Base-by-base conservation (phyloP, 2,113 vertebrate species). In the Mormoops blainvillei region DNA sequence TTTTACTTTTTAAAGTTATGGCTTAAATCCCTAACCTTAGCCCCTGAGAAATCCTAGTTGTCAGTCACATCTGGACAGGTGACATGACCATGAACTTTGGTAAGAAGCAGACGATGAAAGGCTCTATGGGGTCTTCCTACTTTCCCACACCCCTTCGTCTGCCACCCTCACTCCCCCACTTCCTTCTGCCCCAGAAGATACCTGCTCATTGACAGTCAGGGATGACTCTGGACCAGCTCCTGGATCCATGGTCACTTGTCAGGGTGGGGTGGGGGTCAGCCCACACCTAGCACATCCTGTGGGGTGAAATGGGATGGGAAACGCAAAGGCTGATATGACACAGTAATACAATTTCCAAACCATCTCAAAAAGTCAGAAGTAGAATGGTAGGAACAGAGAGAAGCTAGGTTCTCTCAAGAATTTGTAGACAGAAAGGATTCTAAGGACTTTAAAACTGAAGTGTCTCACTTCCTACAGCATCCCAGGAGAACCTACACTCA, bases 131-230 rank as follows among this genome's bases (percentile, higher is more conserved):
- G 70, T 61, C 45, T 61, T 82, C 54, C 11, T 45, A 41, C n/a
- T 63, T 85, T 28, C 56, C 68, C 52, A 93, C 16, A 56, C 8
- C 7, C 33, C 43, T 50, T 19, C 0, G 28, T 28, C n/a, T 67
- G 5, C 20, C 76, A 36, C 43, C 73, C 67, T 77, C 24, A 11
- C n/a, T 52, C 28, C 33, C 28, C 43, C 33, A 4, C 28, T 88
- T 56, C 67, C 41, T 78, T 13, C 86, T 33, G 24, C 28, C 86
- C 92, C 68, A n/a, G 52, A 93, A 94, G 56, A 86, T 97, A 99
- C 99, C 99, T 99, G 99, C 97, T 99, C 99, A 24, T 99, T 99
- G 97, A 99, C 98, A 43, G 99, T 99, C 94, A 99, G 99, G 24
- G 99, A 98, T 19, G 98, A 98, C 97, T 99, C 99, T 94, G 99